Base-by-base conservation (phyloP, 2,113 vertebrate species). In the Coryphaenoides rupestris region DNA sequence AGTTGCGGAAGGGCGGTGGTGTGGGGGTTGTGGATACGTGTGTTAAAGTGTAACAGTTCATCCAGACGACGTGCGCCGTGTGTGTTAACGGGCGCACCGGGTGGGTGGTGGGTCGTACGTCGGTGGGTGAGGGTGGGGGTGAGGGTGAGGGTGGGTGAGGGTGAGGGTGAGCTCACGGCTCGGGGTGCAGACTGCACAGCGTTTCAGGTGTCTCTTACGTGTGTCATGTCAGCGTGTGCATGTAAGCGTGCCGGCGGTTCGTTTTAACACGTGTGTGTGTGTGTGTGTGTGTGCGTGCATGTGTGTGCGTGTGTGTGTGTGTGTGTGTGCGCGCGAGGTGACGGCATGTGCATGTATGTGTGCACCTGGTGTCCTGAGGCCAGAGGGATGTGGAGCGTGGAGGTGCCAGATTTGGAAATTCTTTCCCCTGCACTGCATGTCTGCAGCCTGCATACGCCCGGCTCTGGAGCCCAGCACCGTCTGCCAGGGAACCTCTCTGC, bases 391-490 rank as follows among this genome's bases (percentile, higher is more conserved):
- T 13, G 21, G 16, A 56, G 70, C 15, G n/a, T n/a, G n/a, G 17
- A 75, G 69, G 62, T 77, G 76, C 66, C 77, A 75, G 69, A 83
- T 76, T 79, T 63, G 59, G 59, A 69, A 66, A 79, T 79, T 81
- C 70, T 79, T 82, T 80, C 73, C 75, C 65, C 69, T 73, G 62
- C 67, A 56, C 74, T 73, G 28, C 71, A 75, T 6, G 57, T 82
- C 68, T 82, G 76, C n/a, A n/a, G n/a, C 71, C 68, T 58, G 40
- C 40, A 58, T 58, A 21, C 19, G 46, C 57, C 50, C 28, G 56
- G 46, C 46, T 58, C 64, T 45, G 52, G 69, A 60, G 52, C 58
- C 50, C 58, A 67, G 62, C 55, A 23, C 60, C 55, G 58, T 62
- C 75, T 66, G 73, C 62, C 71, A 70, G 66, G 60, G 55, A 56